Conservation (phyloP, 2,888 invertebrate species). For the Minunthozetes semirufus region DNA sequence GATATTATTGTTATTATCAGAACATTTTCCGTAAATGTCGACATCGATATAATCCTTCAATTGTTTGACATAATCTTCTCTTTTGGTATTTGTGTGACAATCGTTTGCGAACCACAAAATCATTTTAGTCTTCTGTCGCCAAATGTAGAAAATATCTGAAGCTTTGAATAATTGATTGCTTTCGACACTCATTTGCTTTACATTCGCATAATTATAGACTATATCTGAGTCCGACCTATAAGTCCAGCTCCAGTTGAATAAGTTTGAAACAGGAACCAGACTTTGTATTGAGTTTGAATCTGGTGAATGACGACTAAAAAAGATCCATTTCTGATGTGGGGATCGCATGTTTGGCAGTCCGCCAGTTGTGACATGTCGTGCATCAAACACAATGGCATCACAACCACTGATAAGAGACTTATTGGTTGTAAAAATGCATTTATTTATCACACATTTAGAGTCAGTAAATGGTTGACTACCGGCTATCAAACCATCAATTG, state of each 20-base stretch:
- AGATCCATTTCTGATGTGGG: conserved; percentile 3
- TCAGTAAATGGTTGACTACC: not conserved
- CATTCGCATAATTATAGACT: not conserved
- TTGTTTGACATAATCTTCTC: not conserved
- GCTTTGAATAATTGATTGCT: not conserved
- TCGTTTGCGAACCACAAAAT: not conserved
- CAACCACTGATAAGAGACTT: not conserved
- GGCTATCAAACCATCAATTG: not conserved
- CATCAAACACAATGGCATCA: conserved; percentile 13
- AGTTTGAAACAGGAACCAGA: not conserved
- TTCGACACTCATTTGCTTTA: not conserved
- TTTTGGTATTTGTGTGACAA: conserved; percentile 1
- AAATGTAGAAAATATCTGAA: not conserved
- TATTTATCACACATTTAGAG: conserved; percentile 2
- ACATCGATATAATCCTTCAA: not conserved
- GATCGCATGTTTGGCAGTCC: conserved; percentile 18
- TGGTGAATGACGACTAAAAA: not conserved
- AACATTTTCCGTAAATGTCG: conserved; percentile 22
- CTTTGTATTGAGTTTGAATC: not conserved
- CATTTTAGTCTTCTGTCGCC: conserved; percentile 11
- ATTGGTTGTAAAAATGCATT: not conserved
- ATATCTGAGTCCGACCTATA: conserved; percentile 19
- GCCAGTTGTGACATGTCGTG: not conserved
- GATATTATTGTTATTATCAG: not conserved
- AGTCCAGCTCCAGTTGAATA: conserved; percentile 23